Percentiles rank a stretch among this genome's conserved stretches.
These are phyloP conservation scores for Euleptes europaea DNA, from an alignment of 2,113 vertebrate genomes.

Conservation along the genomic window DNA sequence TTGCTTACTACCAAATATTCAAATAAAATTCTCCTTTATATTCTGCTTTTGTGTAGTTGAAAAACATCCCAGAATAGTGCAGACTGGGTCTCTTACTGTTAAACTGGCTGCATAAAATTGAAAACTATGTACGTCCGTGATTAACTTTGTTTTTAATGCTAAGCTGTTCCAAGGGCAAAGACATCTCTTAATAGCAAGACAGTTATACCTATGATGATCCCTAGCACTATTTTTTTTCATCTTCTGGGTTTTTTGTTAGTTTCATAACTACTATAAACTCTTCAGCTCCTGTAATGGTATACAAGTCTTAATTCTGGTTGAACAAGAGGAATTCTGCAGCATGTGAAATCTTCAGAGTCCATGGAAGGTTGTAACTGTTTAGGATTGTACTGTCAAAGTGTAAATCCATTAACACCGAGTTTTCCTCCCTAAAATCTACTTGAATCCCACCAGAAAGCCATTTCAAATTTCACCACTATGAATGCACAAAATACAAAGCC, in stretches of 20 bases:
- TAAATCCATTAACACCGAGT: too few species aligned
- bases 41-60: background rate
- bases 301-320: too few species aligned
- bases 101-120: background rate
- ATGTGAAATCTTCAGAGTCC: too few species aligned
- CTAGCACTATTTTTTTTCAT: background rate
- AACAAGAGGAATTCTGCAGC: too few species aligned
- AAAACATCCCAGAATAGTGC: background rate
- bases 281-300: background rate
- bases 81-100: background rate
- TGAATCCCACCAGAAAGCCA: too few species aligned
- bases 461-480: background rate
- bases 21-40: conserved; percentile 64
- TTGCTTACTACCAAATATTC: conserved; percentile 80
- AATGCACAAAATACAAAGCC: conserved; percentile 36
- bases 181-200: background rate
- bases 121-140: background rate
- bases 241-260: background rate
- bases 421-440: background rate
- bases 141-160: background rate
- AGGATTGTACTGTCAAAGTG: too few species aligned
- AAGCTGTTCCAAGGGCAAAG: background rate
- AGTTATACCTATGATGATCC: background rate
- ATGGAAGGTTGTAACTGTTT: too few species aligned
- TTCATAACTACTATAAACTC: background rate